Base-by-base conservation (phyloP, 2,888 invertebrate species). In the Lasioglossum lativentre region DNA sequence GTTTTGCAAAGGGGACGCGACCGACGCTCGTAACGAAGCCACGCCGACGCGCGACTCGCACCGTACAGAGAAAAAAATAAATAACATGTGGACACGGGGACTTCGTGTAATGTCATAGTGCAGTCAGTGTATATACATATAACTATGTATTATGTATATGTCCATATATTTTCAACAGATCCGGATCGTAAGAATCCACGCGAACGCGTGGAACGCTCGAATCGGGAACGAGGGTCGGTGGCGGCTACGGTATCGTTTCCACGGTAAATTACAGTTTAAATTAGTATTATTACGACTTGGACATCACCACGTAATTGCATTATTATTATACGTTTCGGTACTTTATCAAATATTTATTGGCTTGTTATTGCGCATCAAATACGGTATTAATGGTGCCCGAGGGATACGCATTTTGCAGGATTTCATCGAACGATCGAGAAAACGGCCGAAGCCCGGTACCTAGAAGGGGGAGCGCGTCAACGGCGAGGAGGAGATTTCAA, bases 271-370 rank as follows among this genome's bases (percentile, higher is more conserved):
- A 80, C 84, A 74, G 79, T 83, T 89, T 88, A 86, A 86, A 89
- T 89, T 88, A 75, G 82, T 78, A 83, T 86, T 79, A 83, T 86
- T 83, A 80, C 86, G 78, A 89, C 84, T 82, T 73, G 86, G 86
- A 34, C 80, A 82, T 80, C 74, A 81, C 81, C 76, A 68, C 52
- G 85, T 89, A 90, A 90, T 90, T 80, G 85, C 87, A 68, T 82
- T 86, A 90, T 88, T 84, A 90, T 89, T 90, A 87, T 86, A 86
- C 85, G 82, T 83, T 90, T 90, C 86, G 81, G 85, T 85, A 83
- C 86, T 80, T 90, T 87, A 86, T 88, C 83, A 86, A 86, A 89
- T 88, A 90, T 90, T 90, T 87, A 87, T 82, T 81, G 83, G 81
- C 77, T 86, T 83, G 89, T 90, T 89, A 87, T 87, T 85, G 85